Conservation (phyloP, 2,888 invertebrate genomes). For the Ligdia adustata region DNA sequence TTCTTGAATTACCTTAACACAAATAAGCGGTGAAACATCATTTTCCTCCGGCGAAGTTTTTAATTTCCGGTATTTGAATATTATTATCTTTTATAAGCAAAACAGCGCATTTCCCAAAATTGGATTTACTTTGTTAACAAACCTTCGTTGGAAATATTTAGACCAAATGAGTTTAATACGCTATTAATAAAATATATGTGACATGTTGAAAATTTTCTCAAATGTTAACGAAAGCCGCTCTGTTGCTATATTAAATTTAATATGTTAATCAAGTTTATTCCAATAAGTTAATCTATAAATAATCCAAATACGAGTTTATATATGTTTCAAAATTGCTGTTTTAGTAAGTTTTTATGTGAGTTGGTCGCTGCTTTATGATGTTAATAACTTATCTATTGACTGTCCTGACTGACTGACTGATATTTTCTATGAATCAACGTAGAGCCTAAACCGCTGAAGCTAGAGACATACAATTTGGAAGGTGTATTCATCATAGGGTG, state of each 20-base stretch:
- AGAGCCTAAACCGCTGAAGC: too few species aligned
- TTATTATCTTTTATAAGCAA: slow-evolving; percentile 17
- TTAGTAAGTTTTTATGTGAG: slow-evolving; percentile 11
- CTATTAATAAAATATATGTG: slow-evolving; percentile 31
- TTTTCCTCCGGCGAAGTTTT: slow-evolving; percentile 12
- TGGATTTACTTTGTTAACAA: slow-evolving; percentile 22
- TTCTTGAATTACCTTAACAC: slow-evolving; percentile 8
- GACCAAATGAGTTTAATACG: slow-evolving; percentile 15
- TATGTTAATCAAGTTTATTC: slow-evolving; percentile 33
- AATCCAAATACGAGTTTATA: slow-evolving; percentile 21
- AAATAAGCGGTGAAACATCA: slow-evolving; percentile 10
- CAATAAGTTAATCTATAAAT: slow-evolving; percentile 35
- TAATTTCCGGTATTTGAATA: slow-evolving; percentile 27
- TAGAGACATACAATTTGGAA: too few species aligned
- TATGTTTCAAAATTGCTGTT: slow-evolving; percentile 11
- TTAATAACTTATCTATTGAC: too few species aligned
- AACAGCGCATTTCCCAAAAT: slow-evolving; percentile 22
- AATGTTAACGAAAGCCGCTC: slow-evolving; percentile 17
- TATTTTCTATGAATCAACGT: too few species aligned
- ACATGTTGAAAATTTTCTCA: slow-evolving; percentile 19
- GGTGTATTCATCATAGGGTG: too few species aligned
- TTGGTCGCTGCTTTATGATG: too few species aligned
- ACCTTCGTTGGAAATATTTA: slow-evolving; percentile 11
- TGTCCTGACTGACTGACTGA: too few species aligned
- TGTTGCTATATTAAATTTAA: slow-evolving; percentile 22